Base-by-base conservation (phyloP, 2,797 vertebrate species). In the Acomys russatus region DNA sequence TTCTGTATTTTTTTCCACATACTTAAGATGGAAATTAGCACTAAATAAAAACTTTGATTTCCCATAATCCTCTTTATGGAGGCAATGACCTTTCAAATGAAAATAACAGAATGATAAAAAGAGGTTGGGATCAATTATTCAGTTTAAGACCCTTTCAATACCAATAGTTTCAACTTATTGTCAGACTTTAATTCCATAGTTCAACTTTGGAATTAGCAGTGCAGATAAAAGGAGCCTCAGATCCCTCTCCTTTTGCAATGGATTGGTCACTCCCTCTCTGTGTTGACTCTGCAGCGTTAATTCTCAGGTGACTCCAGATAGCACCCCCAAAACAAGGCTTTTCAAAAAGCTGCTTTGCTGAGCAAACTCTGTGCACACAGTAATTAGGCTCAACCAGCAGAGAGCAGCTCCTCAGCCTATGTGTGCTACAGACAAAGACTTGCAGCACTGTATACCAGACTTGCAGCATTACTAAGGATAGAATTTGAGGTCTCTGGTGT, bases 281-380 rank as follows among this genome's bases (percentile, higher is more conserved):
- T 91, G 83, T 93, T 94, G 73, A 95, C 71, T 97, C 90, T 92
- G 56, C 61, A 96, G 79, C 90, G 94, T 91, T 49, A 89, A 20
- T 84, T 80, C 79, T 94, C 44, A 35, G 64, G 76, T 96, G 76
- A 91, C 91, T 96, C 74, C n/a, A 66, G 94, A 90, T 89, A 77
- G 6, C 2, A 17, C 56, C 91, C 91, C 95, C 49, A 49, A 96
- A 96, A 93, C 84, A 78, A 71, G 83, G 63, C 18, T 97, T 96
- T 97, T 97, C 91, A 95, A 96, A 96, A 76, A 91, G 63, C 68
- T 94, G 68, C 93, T 96, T 66, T 91, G 92, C 91, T 95, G 87
- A 96, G 44, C 89, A 95, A 96, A 83, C 63, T 94, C 56, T 97
- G 85, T 94, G 83, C 78, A 85, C 89, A 94, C 28, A 88, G 84